phyloP scores from a whole-genome alignment of 2,888 invertebrate species.

The Dynastes grantii region DNA sequence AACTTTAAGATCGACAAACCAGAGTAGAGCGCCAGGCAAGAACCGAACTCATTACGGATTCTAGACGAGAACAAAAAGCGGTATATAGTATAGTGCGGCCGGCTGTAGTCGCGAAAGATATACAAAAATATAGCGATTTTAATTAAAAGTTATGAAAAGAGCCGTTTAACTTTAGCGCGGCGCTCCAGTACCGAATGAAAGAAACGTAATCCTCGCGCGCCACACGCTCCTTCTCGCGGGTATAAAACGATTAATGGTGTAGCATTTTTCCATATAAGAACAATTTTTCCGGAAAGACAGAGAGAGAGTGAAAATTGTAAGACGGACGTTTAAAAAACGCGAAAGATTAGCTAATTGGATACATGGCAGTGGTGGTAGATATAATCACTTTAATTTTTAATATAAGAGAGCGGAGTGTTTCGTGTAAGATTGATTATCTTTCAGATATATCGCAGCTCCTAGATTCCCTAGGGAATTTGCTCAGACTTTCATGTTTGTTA shows the following conservation, averaged over 20 bases:
- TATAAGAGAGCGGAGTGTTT: too few species aligned
- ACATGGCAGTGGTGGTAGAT: too few species aligned
- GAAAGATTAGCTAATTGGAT: too few species aligned
- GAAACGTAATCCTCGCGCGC: background rate
- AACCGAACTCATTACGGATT: constrained; percentile 5
- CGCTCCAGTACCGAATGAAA: background rate
- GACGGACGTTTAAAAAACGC: too few species aligned
- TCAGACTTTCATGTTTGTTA: too few species aligned
- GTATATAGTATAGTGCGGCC: background rate
- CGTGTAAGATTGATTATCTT: too few species aligned
- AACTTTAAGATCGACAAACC: constrained; percentile 18
- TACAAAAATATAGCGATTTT: constrained; percentile 24
- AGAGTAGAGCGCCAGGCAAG: background rate
- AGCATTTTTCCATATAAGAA: background rate
- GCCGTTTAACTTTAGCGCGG: constrained; percentile 11
- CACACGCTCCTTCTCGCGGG: background rate
- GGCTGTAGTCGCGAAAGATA: constrained; percentile 12
- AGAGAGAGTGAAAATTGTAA: background rate
- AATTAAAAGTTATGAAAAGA: constrained; percentile 31
- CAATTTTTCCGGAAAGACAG: background rate
- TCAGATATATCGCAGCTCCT: too few species aligned
- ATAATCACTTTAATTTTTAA: too few species aligned
- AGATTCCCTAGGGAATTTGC: too few species aligned
- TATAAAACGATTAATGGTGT: constrained; percentile 7
- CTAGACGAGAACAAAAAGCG: constrained; percentile 6